phyloP scores from a whole-genome alignment of 2,113 vertebrate genomes.

The Labrus mixtus region DNA sequence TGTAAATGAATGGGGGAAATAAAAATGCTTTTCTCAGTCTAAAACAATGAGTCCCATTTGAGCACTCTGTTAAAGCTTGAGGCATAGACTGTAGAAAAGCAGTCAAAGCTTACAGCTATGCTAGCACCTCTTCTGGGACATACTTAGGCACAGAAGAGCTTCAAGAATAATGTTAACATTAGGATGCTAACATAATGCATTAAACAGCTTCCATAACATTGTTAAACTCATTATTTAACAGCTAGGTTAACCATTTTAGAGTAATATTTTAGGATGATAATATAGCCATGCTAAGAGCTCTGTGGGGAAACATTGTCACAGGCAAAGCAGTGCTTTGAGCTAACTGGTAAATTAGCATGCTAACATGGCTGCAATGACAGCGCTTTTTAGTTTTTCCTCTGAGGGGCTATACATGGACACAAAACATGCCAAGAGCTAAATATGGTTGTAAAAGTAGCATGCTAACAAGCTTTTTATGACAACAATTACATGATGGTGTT shows the following conservation, averaged over 20 bases:
- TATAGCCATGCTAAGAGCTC: not conserved
- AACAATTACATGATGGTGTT: too few relatives aligned
- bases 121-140: not conserved
- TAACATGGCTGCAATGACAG: too few relatives aligned
- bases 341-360: too few relatives aligned
- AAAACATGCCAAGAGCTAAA: too few relatives aligned
- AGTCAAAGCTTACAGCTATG: not conserved
- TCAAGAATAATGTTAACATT: not conserved
- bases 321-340: too few relatives aligned
- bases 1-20: not conserved
- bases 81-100: not conserved
- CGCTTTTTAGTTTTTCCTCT: too few relatives aligned
- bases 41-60: conserved; percentile 14
- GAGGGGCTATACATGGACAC: too few relatives aligned
- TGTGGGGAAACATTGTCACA: not conserved
- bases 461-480: too few relatives aligned
- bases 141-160: too few relatives aligned
- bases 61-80: conserved; percentile 1
- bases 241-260: not conserved
- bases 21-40: not conserved
- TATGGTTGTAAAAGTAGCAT: too few relatives aligned
- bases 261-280: not conserved
- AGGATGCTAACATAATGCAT: not conserved
- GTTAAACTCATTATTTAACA: not conserved
- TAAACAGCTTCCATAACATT: too few relatives aligned